These are phyloP conservation scores for Mellilla xanthometata DNA, from an alignment of 2,888 invertebrate species.

Conservation along the genomic window DNA sequence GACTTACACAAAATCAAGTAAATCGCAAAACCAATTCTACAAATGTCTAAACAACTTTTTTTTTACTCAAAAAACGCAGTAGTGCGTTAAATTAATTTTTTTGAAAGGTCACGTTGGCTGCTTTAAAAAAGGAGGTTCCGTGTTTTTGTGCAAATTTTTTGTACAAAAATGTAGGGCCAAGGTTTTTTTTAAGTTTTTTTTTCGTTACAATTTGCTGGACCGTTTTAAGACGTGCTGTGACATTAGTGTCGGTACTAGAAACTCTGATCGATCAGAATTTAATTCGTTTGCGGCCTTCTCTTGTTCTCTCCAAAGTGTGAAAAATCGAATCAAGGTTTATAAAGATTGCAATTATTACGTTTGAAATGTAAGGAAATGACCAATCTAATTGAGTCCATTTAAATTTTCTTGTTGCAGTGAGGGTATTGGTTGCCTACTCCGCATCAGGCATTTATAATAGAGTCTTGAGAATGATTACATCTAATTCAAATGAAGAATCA, in stretches of 20 bases:
- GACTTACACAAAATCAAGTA: constrained; percentile 34
- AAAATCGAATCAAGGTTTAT: background rate
- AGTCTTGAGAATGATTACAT: too few species aligned
- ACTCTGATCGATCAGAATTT: background rate
- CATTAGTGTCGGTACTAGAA: constrained; percentile 9
- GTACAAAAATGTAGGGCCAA: background rate
- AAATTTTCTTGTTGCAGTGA: too few species aligned
- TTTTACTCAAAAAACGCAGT: background rate
- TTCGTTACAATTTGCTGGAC: constrained; percentile 8
- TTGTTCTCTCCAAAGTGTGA: background rate
- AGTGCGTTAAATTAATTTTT: constrained; percentile 11
- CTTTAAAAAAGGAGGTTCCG: background rate
- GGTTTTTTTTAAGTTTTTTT: constrained; percentile 7
- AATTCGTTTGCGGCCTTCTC: background rate
- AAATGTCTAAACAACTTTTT: constrained; percentile 2
- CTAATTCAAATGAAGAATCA: too few species aligned
- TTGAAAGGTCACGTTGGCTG: constrained; percentile 2
- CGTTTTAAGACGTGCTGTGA: constrained; percentile 13
- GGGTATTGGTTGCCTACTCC: too few species aligned
- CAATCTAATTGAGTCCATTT: too few species aligned
- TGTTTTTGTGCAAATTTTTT: constrained; percentile 1
- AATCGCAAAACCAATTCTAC: background rate
- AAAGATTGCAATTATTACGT: too few species aligned
- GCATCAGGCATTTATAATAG: too few species aligned
- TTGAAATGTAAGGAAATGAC: too few species aligned